These are phyloP conservation scores for Leucopsar rothschildi DNA, from an alignment of 2,113 vertebrate genomes.

Conservation along the genomic window DNA sequence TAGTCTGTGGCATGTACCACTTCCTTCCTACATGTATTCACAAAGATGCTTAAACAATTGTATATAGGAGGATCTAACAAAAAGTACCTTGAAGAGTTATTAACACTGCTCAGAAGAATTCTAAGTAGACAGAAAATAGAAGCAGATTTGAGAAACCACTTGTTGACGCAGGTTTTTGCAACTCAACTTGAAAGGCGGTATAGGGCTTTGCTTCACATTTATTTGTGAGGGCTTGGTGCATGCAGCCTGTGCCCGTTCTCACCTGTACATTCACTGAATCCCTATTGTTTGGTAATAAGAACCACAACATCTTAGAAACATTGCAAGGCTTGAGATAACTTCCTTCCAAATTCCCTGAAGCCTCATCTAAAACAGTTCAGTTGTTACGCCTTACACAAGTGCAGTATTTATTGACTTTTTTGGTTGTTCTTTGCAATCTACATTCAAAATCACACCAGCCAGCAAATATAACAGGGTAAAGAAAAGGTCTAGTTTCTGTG, in stretches of 20 bases:
- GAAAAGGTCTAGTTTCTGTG: constrained; percentile 20
- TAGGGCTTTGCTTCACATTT: not conserved
- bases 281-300: not conserved
- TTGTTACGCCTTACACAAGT: not conserved
- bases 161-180: not conserved
- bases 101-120: not conserved
- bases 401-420: not conserved
- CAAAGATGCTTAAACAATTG: not conserved
- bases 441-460: constrained; percentile 45
- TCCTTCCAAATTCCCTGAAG: not conserved
- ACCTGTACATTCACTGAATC: not conserved
- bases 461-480: constrained; percentile 45
- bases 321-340: not conserved
- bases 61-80: not conserved
- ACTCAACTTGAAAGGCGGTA: not conserved
- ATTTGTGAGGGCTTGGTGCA: not conserved
- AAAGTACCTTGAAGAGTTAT: not conserved
- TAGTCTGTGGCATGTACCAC: fast-evolving
- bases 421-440: constrained; percentile 25
- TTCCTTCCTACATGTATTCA: not conserved
- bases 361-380: not conserved
- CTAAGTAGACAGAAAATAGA: not conserved
- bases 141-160: not conserved
- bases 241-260: not conserved
- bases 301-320: not conserved